Evolutionary conservation across 2,797 vertebrate species (phyloP).

Genomic region (Podarcis lilfordi): DNA sequence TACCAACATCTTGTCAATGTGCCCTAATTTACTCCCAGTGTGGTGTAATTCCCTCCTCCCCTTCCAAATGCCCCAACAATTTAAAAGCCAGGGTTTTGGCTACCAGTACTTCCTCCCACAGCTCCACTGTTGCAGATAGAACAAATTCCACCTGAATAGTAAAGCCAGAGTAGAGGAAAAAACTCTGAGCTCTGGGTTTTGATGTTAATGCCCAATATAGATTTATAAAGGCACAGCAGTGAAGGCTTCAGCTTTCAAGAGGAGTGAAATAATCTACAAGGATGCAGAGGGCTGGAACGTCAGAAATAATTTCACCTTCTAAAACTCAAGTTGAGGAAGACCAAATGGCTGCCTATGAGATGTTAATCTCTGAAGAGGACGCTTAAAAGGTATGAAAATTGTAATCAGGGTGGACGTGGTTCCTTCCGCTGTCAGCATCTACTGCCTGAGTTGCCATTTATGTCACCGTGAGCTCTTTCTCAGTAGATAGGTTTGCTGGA

Average conservation of each 20-base stretch:
- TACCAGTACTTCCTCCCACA: too few species aligned
- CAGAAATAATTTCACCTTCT: neutral
- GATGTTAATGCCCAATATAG: neutral
- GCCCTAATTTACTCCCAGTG: too few species aligned
- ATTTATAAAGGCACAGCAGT: neutral
- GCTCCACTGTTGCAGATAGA: neutral
- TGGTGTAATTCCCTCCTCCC: too few species aligned
- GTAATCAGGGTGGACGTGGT: neutral
- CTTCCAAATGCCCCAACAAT: too few species aligned
- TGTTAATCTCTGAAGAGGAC: neutral
- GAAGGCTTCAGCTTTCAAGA: neutral
- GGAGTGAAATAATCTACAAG: neutral
- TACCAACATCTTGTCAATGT: too few species aligned
- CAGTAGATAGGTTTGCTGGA: constrained; percentile 21
- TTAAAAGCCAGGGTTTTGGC: too few species aligned
- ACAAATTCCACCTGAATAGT: neutral
- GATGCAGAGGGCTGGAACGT: neutral
- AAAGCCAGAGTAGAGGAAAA: neutral
- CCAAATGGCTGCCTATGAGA: too few species aligned
- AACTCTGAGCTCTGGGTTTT: neutral
- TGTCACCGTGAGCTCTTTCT: constrained; percentile 2
- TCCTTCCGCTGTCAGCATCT: neutral
- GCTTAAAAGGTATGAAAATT: neutral
- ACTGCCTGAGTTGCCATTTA: neutral
- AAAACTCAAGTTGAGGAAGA: constrained; percentile 15